Percentiles rank a stretch among this genome's conserved stretches.
Evolutionary conservation across 2,797 vertebrate species (phyloP).

Genomic region (Dallia pectoralis): DNA sequence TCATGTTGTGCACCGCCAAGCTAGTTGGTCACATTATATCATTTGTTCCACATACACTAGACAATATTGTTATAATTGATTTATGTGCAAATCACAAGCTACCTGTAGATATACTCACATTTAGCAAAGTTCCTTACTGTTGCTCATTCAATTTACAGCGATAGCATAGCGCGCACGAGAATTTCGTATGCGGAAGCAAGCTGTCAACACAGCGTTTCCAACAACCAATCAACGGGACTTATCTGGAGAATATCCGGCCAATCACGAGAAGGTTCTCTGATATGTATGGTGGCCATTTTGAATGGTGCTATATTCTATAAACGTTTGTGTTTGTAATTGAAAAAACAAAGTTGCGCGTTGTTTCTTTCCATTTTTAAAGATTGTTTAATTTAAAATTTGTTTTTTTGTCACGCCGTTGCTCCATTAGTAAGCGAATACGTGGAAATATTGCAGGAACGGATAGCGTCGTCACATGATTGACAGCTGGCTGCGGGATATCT

Average conservation of each 20-base stretch:
- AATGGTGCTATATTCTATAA: not conserved
- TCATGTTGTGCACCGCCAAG: too few relatives aligned
- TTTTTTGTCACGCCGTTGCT: not conserved
- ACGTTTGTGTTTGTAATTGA: conserved; percentile 20
- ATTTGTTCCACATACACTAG: not conserved
- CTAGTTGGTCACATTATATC: not conserved
- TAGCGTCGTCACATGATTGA: too few relatives aligned
- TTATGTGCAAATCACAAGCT: not conserved
- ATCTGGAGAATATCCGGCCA: conserved; percentile 36
- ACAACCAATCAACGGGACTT: conserved; percentile 52
- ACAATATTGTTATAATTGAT: not conserved
- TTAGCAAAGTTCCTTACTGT: not conserved
- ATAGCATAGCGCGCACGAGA: not conserved
- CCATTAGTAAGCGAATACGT: not conserved
- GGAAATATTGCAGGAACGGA: conserved; percentile 9
- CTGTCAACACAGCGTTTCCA: conserved; percentile 22
- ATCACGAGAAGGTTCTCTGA: conserved; percentile 50
- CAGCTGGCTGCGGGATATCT: conserved; percentile 33
- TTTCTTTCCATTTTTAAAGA: not conserved
- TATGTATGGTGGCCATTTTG: conserved; percentile 63
- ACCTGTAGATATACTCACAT: not conserved
- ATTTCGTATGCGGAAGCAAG: conserved; percentile 24
- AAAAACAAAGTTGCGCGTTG: not conserved
- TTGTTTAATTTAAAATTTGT: not conserved
- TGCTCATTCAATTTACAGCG: not conserved